phyloP scores from a whole-genome alignment of 2,888 invertebrate genomes.

The Eupithecia pulchellata region DNA sequence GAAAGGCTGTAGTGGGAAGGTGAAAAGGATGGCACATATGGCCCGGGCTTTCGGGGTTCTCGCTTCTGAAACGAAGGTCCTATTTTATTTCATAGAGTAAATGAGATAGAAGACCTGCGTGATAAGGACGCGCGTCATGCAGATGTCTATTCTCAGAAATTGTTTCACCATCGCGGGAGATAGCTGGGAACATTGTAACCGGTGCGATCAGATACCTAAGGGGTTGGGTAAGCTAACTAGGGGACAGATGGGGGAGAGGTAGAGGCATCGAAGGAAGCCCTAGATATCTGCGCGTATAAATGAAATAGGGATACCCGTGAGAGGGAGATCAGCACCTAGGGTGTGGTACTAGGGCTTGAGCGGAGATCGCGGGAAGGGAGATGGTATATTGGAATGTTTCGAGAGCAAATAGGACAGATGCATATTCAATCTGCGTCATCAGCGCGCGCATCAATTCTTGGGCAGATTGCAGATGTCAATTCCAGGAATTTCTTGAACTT shows the following conservation, averaged over 20 bases:
- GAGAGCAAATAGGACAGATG: neutral
- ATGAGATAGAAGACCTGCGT: slow-evolving; percentile 6
- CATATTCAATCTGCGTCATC: neutral
- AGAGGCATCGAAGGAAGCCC: neutral
- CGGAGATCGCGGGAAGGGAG: neutral
- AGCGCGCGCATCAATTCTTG: neutral
- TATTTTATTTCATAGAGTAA: neutral
- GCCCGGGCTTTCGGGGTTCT: neutral
- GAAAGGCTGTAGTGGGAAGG: neutral
- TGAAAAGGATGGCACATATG: neutral
- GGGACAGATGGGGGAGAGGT: neutral
- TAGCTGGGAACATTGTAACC: neutral
- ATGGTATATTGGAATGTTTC: neutral
- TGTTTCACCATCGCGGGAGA: neutral
- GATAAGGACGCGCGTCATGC: neutral
- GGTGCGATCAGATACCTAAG: neutral
- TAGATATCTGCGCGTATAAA: neutral
- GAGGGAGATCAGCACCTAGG: neutral
- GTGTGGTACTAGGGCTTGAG: neutral
- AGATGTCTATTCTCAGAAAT: neutral
- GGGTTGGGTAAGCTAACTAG: neutral
- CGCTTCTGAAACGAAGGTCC: neutral
- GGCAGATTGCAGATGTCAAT: neutral
- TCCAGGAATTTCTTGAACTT: neutral
- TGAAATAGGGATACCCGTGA: neutral